phyloP scores from a whole-genome alignment of 2,113 vertebrate genomes.

The Halcyon malimbica region DNA sequence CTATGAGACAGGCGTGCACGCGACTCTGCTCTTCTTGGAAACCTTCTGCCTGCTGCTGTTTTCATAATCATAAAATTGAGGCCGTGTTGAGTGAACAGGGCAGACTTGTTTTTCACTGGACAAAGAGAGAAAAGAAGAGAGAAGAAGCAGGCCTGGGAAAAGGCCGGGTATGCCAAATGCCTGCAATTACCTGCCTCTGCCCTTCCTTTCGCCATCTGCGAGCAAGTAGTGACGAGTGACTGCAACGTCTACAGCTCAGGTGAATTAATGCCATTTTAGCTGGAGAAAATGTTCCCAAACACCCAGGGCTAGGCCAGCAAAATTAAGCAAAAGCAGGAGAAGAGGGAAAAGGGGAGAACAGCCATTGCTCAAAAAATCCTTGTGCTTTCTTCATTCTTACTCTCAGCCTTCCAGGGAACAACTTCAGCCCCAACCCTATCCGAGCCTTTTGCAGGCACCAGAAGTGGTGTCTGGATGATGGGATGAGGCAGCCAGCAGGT shows the following conservation, averaged over 20 bases:
- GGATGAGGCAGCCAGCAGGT: background rate
- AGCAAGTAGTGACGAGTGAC: slow-evolving; percentile 30
- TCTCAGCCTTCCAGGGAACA: background rate
- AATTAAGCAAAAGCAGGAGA: background rate
- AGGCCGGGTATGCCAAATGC: slow-evolving; percentile 2
- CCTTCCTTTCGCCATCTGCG: slow-evolving; percentile 9
- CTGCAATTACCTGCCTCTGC: slow-evolving; percentile 29
- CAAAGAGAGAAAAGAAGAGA: slow-evolving; percentile 2
- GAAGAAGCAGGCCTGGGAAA: slow-evolving; percentile 34
- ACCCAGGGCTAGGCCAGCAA: background rate
- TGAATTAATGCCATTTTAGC: background rate
- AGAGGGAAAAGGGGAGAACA: accelerated
- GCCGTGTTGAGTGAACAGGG: background rate
- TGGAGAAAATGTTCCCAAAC: background rate
- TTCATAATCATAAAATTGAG: background rate
- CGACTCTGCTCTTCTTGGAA: background rate
- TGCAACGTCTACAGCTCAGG: background rate
- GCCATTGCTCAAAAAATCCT: background rate
- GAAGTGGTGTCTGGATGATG: background rate
- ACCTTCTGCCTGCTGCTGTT: slow-evolving; percentile 6
- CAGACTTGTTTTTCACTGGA: background rate
- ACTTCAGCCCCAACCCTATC: background rate
- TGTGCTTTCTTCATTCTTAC: background rate
- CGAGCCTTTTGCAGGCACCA: background rate
- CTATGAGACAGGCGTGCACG: background rate